Evolutionary conservation across 2,888 invertebrate species (phyloP), one percentile per base, ranked within the genome.

Genomic region (Alitta virens): DNA sequence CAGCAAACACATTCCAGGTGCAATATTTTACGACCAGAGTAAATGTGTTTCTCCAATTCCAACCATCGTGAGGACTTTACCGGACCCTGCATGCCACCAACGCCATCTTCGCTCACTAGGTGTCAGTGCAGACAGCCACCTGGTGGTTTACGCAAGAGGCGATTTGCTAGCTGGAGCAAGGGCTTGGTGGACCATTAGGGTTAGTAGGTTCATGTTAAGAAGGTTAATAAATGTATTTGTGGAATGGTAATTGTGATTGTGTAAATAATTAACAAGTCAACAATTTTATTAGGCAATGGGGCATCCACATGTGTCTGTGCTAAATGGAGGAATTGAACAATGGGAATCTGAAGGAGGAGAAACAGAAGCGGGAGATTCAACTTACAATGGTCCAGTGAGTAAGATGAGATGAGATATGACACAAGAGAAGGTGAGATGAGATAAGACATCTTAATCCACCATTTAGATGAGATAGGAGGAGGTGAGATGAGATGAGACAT

Each of bases 1-100:
- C 57, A 63, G 63, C 21, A 54, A 63, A 27, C 63, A 63, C 56
- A 60, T 63, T 49, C 63, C 63, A 16, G 51, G 63, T n/a, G 52
- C 63, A 0, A 1, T 42, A 38, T 63, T 63, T 52, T 60, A 50
- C 24, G 60, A 63, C 52, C 51, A 57, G 14, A 63, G 60, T 46
- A 33, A 49, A n/a, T 60, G 60, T 27, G 56, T 63, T 25, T 55
- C 55, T n/a, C 60, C 63, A 3, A n/a, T 14, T 14, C 25, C 63
- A 12, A 23, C 24, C 12, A 24, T 63, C n/a, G 52, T 60, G 16
- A 27, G 63, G 14, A 51, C n/a, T 24, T 51, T 57, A 16, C 63
- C 63, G 7, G 42, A 55, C n/a, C 42, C 56, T 9, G 56, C 50
- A 21, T 55, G 60, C 33, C 60, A 55, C 53, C 25, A 54, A 3